Conservation (phyloP, 1,140 invertebrate species). For the Papilio polytes region DNA sequence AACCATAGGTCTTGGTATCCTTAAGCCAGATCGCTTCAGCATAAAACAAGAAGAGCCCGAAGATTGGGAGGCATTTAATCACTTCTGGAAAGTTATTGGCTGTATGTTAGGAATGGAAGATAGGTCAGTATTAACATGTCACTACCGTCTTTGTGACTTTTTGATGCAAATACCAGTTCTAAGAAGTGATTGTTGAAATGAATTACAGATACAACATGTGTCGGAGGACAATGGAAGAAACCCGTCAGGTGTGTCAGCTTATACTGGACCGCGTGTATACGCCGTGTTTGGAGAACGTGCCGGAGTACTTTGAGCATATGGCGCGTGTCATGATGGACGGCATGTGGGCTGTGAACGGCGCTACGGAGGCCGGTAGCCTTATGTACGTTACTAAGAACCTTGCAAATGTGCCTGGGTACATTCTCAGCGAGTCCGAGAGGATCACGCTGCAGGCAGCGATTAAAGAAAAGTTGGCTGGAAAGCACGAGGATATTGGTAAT, state of each 20-base stretch:
- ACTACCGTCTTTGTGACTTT: neutral
- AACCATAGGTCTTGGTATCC: constrained; percentile 90
- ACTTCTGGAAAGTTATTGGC: constrained; percentile 92
- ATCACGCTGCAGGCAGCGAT: neutral
- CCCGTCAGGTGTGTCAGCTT: no score
- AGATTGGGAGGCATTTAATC: constrained; percentile 87
- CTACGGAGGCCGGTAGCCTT: constrained; percentile 44
- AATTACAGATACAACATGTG: constrained; percentile 77
- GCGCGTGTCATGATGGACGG: constrained; percentile 64
- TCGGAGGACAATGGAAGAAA: no score
- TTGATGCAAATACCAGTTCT: neutral
- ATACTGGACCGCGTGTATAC: no score
- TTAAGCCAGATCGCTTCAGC: constrained; percentile 87
- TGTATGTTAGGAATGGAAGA: constrained; percentile 91
- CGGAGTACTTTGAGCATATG: constrained; percentile 51
- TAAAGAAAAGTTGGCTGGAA: neutral
- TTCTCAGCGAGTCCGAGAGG: constrained; percentile 47
- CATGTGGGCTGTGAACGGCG: constrained; percentile 55
- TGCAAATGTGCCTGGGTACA: constrained; percentile 60
- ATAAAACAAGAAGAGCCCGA: constrained; percentile 62
- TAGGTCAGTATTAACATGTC: constrained; percentile 74
- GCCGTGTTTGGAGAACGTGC: no score
- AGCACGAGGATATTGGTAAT: constrained; percentile 5
- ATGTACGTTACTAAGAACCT: constrained; percentile 54
- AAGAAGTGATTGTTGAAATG: neutral